phyloP scores from a whole-genome alignment of 1,140 invertebrate genomes.

The Cyclargus thomasi region DNA sequence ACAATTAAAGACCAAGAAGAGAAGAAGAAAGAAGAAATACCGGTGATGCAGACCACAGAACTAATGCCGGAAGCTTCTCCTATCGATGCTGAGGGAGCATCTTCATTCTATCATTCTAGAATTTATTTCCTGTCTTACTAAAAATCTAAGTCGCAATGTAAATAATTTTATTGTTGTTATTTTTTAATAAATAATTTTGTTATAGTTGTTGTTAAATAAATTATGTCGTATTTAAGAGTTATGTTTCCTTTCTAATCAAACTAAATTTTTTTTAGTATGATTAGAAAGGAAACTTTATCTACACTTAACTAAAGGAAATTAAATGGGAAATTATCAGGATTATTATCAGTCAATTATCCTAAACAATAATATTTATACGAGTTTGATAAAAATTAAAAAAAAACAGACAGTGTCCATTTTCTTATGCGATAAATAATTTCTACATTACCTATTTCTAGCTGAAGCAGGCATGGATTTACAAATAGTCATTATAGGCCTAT shows the following conservation, averaged over 20 bases:
- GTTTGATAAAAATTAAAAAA: too few relatives aligned
- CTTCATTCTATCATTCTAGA: slow-evolving; percentile 58
- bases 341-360: too few relatives aligned
- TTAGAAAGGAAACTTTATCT: too few relatives aligned
- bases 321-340: too few relatives aligned
- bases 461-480: too few relatives aligned
- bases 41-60: slow-evolving; percentile 22
- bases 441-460: too few relatives aligned
- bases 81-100: slow-evolving; percentile 53
- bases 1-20: slow-evolving; percentile 24
- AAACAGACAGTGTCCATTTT: too few relatives aligned
- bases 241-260: neutral
- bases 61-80: slow-evolving; percentile 14
- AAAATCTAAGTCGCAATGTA: slow-evolving; percentile 24
- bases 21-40: slow-evolving; percentile 17
- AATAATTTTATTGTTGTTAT: neutral
- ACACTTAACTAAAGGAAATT: too few relatives aligned
- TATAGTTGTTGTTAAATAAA: slow-evolving; percentile 9
- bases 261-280: too few relatives aligned
- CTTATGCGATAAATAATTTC: too few relatives aligned
- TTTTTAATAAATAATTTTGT: neutral
- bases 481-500: too few relatives aligned
- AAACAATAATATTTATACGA: too few relatives aligned
- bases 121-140: slow-evolving; percentile 56
- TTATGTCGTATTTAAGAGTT: neutral